Percentiles rank a stretch among this genome's conserved stretches.
Conservation (phyloP, 1,140 invertebrate species). For the Holotrichia oblita region DNA sequence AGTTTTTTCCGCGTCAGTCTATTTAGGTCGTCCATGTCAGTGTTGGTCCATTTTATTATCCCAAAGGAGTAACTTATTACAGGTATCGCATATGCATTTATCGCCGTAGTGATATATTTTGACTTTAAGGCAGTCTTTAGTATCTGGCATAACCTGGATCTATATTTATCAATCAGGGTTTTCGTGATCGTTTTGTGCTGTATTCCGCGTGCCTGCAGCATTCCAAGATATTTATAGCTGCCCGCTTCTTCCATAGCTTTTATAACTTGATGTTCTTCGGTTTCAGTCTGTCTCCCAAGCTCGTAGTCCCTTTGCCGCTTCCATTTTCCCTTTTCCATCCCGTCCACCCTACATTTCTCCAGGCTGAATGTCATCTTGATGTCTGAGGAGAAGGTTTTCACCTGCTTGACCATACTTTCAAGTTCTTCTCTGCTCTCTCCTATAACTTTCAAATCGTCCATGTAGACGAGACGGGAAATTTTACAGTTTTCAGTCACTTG, state of each 20-base stretch:
- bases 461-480: neutral
- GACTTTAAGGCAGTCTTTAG: neutral
- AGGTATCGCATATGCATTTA: slow-evolving; percentile 10
- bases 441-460: neutral
- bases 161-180: neutral
- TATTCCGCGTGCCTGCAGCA: neutral
- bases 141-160: neutral
- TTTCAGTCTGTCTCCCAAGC: neutral
- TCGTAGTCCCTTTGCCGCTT: neutral
- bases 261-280: neutral
- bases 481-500: neutral
- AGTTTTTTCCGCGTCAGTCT: neutral
- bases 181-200: slow-evolving; percentile 3
- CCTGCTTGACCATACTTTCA: neutral
- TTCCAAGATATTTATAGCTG: slow-evolving; percentile 11
- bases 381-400: neutral
- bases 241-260: neutral
- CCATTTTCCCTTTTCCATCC: slow-evolving; percentile 24
- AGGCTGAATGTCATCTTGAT: slow-evolving; percentile 11
- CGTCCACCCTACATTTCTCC: neutral
- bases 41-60: neutral
- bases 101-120: neutral
- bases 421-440: neutral
- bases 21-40: slow-evolving; percentile 15
- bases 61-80: slow-evolving; percentile 29